A percentile compares a stretch with the other conserved stretches of the same genome.
These are phyloP conservation scores for Megaleporinus macrocephalus DNA, from an alignment of 2,113 vertebrate species.

Conservation along the genomic window DNA sequence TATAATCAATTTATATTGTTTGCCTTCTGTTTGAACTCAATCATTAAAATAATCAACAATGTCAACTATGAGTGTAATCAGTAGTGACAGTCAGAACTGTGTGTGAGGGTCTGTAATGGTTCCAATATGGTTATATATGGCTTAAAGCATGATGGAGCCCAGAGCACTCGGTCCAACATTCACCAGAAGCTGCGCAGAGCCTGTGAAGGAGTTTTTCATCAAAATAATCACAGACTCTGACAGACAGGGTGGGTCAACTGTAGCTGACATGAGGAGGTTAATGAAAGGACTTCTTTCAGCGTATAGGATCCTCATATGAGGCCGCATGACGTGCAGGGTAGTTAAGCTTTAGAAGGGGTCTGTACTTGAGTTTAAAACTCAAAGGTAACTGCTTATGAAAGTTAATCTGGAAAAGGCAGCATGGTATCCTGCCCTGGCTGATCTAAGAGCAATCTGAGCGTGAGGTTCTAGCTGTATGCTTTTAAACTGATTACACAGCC, in stretches of 20 bases:
- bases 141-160: background rate
- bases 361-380: background rate
- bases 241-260: slow-evolving; percentile 20
- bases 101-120: background rate
- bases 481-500: background rate
- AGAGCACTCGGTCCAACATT: slow-evolving; percentile 8
- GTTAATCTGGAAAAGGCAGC: background rate
- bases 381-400: background rate
- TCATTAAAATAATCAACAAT: background rate
- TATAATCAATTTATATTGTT: background rate
- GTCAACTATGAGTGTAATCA: background rate
- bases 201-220: slow-evolving; percentile 23
- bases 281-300: slow-evolving; percentile 13
- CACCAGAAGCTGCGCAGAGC: background rate
- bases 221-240: slow-evolving; percentile 32
- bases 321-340: no score
- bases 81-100: background rate
- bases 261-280: slow-evolving; percentile 6
- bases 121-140: background rate
- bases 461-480: background rate
- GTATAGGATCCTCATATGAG: no score
- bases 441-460: background rate
- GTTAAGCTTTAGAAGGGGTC: background rate
- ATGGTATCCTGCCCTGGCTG: background rate
- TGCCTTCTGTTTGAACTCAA: background rate